A percentile compares a stretch with the other conserved stretches of the same genome.
Evolutionary conservation across 2,888 invertebrate species (phyloP).

Genomic region (Archips crataeganus): DNA sequence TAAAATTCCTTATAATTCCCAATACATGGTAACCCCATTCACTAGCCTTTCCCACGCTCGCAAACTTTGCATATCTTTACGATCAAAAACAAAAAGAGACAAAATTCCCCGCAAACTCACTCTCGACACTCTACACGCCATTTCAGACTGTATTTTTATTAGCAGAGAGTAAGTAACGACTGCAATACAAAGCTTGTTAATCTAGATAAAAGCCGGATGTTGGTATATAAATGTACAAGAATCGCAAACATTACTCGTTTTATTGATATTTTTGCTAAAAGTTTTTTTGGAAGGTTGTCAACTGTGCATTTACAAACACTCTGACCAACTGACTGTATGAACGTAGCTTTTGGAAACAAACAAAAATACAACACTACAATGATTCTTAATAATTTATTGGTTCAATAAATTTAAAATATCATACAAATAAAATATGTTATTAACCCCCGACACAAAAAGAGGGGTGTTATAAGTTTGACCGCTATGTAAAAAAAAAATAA

Average conservation of each 20-base stretch:
- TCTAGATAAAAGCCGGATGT: constrained; percentile 42
- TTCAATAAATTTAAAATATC: too few species aligned
- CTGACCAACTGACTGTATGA: too few species aligned
- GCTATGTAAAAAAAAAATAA: too few species aligned
- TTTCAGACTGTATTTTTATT: constrained; percentile 2
- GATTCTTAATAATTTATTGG: too few species aligned
- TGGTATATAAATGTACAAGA: constrained; percentile 7
- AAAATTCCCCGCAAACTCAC: constrained; percentile 19
- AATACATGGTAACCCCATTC: background rate
- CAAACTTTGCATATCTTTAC: constrained; percentile 29
- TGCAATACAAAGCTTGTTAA: constrained; percentile 35
- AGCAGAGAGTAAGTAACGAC: background rate
- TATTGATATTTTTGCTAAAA: constrained; percentile 7
- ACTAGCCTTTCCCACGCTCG: constrained; percentile 27
- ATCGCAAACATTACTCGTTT: constrained; percentile 24
- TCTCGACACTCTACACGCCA: background rate
- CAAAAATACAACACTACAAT: too few species aligned
- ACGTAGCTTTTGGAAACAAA: too few species aligned
- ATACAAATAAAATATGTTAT: too few species aligned
- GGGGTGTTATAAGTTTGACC: too few species aligned
- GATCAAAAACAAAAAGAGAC: constrained; percentile 27
- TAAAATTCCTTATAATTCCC: background rate
- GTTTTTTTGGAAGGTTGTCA: background rate
- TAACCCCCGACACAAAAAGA: too few species aligned
- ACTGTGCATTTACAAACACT: background rate